Base-by-base conservation (phyloP, 2,797 vertebrate genomes). In the Phalloptychus januarius region DNA sequence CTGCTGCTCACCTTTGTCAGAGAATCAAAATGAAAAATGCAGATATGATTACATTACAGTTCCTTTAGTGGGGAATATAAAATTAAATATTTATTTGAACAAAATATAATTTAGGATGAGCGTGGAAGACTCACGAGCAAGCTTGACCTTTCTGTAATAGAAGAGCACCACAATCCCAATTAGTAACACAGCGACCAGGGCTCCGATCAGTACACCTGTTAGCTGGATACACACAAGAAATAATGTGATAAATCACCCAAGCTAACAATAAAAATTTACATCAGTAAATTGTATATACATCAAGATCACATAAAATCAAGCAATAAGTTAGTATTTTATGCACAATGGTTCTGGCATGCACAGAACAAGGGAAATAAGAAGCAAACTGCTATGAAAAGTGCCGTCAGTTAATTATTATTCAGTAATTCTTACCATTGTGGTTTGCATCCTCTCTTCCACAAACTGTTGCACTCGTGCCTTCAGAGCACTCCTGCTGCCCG, bases 391-490 rank as follows among this genome's bases (percentile, higher is more conserved):
- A 67, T 69, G 2, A 69, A 25, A 40, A n/a, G 38, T 42, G 40
- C 75, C n/a, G 40, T 76, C 4, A 45, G 8, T 69, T 0, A 72
- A 18, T 7, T 15, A 44, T 6, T 15, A 70, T 44, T 28, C 16
- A 28, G 48, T 38, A 38, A 56, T 56, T 65, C 77, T 86, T 96
- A 99, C 98, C 97, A 98, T 97, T 7, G 96, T 98, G 42, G 94
- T 97, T 91, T 98, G 97, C 89, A 97, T 95, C 79, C 92, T 94
- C 75, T 97, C 96, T 90, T 98, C 97, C 81, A 96, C 89, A 90
- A 97, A 97, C 92, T 96, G 95, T 45, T 96, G 95, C 40, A 97
- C 79, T 76, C 94, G 92, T 3, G 90, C 90, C 16, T 74, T 89
- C 46, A 98, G 83, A 12, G 95, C 91, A 72, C 80, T 86, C 23